These are phyloP conservation scores for Potamarius usumacintae DNA, from an alignment of 2,113 vertebrate species.

Conservation along the genomic window DNA sequence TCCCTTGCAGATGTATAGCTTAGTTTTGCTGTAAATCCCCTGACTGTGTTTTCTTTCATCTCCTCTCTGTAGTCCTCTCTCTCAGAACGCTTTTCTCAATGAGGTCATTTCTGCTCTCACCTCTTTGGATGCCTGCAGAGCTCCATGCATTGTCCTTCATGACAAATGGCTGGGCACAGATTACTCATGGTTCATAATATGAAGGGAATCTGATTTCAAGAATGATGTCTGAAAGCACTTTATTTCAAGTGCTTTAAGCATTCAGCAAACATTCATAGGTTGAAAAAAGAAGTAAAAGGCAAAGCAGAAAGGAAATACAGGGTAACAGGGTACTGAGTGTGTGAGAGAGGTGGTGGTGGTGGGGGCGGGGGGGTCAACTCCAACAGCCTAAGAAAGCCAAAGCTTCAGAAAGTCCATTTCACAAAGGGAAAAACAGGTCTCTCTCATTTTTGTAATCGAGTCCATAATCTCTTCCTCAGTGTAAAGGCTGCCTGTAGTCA, in stretches of 20 bases:
- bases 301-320: neutral
- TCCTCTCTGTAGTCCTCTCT: neutral
- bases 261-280: neutral
- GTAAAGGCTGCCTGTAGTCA: conserved; percentile 22
- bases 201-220: neutral
- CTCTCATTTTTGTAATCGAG: conserved; percentile 29
- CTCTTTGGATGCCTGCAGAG: conserved; percentile 13
- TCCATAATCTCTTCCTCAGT: conserved; percentile 18
- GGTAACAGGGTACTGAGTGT: neutral
- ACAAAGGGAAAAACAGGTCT: neutral
- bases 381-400: conserved; percentile 14
- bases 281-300: neutral
- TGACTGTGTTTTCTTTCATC: neutral
- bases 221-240: neutral
- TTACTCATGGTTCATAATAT: neutral
- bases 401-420: conserved; percentile 33
- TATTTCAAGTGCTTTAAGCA: neutral
- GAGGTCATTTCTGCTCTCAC: neutral
- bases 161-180: neutral
- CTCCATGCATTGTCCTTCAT: neutral
- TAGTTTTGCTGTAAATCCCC: neutral
- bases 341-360: neutral
- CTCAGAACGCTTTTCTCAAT: neutral
- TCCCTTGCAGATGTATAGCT: neutral
- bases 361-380: neutral